A percentile compares a stretch with the other conserved stretches of the same genome.
Evolutionary conservation across 1,140 invertebrate genomes (phyloP).

Genomic region (Pseudomyrmex flavicornis): DNA sequence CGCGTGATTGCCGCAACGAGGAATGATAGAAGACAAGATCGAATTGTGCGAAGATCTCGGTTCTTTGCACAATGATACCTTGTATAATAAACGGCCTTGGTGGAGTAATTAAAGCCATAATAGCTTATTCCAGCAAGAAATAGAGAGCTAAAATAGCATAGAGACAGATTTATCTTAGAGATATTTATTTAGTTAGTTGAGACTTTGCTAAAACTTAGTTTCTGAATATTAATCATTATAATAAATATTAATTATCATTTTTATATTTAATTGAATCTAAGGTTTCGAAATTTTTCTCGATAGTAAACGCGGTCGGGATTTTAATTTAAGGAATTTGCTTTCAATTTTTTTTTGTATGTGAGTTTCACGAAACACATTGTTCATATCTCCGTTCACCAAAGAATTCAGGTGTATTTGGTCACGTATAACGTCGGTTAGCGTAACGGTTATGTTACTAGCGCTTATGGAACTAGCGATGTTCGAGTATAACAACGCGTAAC

Average conservation of each 20-base stretch:
- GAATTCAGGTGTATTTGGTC: neutral
- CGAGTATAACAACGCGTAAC: neutral
- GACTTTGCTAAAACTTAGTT: neutral
- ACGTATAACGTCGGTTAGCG: constrained; percentile 57
- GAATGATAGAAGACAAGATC: constrained; percentile 25
- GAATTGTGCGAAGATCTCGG: constrained; percentile 1
- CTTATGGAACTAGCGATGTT: constrained; percentile 53
- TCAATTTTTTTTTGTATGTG: neutral
- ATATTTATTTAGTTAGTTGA: neutral
- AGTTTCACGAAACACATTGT: neutral
- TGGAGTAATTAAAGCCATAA: constrained; percentile 10
- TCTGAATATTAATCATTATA: neutral
- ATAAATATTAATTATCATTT: neutral
- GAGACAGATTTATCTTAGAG: neutral
- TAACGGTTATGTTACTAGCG: constrained; percentile 32
- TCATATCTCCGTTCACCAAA: neutral
- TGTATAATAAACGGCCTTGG: constrained; percentile 38
- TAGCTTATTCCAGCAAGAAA: neutral
- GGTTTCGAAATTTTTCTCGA: neutral
- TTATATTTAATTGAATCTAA: neutral
- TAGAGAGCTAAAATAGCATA: constrained; percentile 10
- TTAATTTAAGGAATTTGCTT: neutral
- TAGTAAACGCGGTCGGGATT: neutral
- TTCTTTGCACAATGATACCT: constrained; percentile 47
- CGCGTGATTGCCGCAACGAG: neutral